phyloP scores from a whole-genome alignment of 2,113 vertebrate genomes.

The Anarhynchus alexandrinus region DNA sequence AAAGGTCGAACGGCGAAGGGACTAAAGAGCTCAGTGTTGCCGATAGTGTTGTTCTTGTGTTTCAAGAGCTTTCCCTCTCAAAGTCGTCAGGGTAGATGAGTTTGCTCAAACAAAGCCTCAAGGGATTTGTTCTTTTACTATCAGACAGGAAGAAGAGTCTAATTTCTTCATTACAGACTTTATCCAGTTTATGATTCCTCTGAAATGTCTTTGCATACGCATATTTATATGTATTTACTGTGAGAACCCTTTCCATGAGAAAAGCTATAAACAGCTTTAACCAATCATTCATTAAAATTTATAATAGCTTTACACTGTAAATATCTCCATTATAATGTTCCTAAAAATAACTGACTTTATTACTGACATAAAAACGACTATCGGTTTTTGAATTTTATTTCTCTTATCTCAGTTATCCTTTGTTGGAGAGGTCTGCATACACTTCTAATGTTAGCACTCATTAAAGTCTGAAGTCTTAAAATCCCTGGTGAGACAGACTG shows the following conservation, averaged over 20 bases:
- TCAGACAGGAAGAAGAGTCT: neutral
- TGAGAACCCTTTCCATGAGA: neutral
- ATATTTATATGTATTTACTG: neutral
- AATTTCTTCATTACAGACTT: neutral
- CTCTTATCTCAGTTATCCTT: neutral
- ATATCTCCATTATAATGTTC: neutral
- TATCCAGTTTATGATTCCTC: neutral
- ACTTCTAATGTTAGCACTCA: neutral
- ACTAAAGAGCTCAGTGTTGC: neutral
- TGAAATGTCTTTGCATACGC: neutral
- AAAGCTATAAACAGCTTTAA: neutral
- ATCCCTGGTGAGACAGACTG: neutral
- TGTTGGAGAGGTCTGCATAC: neutral
- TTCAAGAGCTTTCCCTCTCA: neutral
- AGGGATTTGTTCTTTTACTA: neutral
- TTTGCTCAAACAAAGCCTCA: conserved; percentile 7
- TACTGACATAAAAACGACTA: neutral
- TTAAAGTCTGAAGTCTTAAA: neutral
- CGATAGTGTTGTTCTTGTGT: neutral
- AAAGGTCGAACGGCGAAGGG: neutral
- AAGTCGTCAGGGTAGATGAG: neutral
- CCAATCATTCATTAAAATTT: neutral
- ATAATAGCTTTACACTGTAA: neutral
- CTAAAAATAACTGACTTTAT: neutral
- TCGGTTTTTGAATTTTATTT: neutral